Percentiles rank a stretch among this genome's conserved stretches.
These are phyloP conservation scores for Nysson spinosus DNA, from an alignment of 2,888 invertebrate species.

Conservation along the genomic window DNA sequence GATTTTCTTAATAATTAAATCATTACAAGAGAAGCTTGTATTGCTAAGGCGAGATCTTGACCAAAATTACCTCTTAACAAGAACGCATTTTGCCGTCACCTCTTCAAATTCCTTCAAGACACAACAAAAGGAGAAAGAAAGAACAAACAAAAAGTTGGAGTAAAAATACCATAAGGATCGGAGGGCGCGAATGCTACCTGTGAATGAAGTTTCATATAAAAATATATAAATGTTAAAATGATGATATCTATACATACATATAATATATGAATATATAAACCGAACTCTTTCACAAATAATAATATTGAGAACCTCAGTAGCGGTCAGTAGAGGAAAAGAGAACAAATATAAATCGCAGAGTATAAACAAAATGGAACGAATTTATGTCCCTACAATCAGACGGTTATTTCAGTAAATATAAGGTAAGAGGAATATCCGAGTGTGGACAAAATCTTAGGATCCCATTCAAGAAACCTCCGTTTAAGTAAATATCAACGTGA, in stretches of 20 bases:
- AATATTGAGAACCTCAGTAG: conserved; percentile 60
- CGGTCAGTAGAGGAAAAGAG: conserved; percentile 58
- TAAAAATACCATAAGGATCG: conserved; percentile 51
- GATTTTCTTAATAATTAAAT: conserved; percentile 14
- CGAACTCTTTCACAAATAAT: conserved; percentile 60
- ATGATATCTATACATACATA: conserved; percentile 66
- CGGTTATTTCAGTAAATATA: conserved; percentile 31
- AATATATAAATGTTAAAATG: conserved; percentile 70
- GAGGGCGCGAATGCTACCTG: conserved; percentile 72
- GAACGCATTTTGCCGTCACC: conserved; percentile 55
- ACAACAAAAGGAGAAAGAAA: conserved; percentile 24
- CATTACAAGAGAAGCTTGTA: too few relatives aligned
- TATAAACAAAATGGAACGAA: too few relatives aligned
- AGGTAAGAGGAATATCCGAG: conserved; percentile 50
- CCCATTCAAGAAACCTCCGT: too few relatives aligned
- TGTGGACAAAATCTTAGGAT: too few relatives aligned
- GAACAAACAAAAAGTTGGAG: conserved; percentile 27
- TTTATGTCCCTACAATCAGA: conserved; percentile 45
- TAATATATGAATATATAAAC: conserved; percentile 61
- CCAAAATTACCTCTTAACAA: conserved; percentile 63
- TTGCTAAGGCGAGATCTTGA: conserved; percentile 44
- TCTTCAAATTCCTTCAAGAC: conserved; percentile 59
- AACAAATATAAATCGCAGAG: conserved; percentile 52
- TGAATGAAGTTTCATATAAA: conserved; percentile 72
- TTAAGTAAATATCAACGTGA: too few relatives aligned